These are phyloP conservation scores for Euplagia quadripunctaria DNA, from an alignment of 2,888 invertebrate genomes.

Conservation along the genomic window DNA sequence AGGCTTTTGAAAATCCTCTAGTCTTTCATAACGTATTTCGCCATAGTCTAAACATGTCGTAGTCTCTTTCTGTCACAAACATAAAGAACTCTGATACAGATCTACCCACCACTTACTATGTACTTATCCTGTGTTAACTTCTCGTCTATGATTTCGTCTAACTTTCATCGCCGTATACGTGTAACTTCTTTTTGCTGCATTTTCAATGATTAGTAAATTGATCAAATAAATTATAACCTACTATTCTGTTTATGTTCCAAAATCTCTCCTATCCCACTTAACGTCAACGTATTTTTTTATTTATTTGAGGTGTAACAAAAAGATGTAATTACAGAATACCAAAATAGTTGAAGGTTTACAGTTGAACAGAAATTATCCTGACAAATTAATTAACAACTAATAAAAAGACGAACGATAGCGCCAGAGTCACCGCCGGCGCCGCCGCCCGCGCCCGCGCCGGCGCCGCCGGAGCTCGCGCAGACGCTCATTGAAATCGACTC, in stretches of 20 bases:
- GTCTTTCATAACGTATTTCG: no score
- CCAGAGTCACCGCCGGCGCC: constrained; percentile 44
- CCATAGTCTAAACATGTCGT: no score
- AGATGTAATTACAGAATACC: not conserved
- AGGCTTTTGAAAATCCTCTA: no score
- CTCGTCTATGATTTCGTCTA: not conserved
- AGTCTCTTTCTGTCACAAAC: no score
- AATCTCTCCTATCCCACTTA: not conserved
- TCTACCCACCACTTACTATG: no score
- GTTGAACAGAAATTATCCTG: not conserved
- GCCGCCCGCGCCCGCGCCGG: constrained; percentile 21
- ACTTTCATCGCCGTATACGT: not conserved
- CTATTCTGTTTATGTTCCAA: not conserved
- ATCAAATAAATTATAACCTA: not conserved
- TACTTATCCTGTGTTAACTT: no score
- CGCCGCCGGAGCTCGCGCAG: constrained; percentile 21
- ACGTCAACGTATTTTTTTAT: not conserved
- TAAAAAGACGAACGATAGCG: constrained; percentile 22
- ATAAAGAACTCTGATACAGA: no score
- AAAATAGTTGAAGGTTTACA: not conserved
- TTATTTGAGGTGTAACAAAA: no score
- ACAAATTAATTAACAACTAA: not conserved
- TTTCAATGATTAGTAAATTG: no score
- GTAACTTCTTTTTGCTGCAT: not conserved
- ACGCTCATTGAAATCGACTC: constrained; percentile 53